phyloP scores from a whole-genome alignment of 2,888 invertebrate genomes.

The Leucoptera coffeella region DNA sequence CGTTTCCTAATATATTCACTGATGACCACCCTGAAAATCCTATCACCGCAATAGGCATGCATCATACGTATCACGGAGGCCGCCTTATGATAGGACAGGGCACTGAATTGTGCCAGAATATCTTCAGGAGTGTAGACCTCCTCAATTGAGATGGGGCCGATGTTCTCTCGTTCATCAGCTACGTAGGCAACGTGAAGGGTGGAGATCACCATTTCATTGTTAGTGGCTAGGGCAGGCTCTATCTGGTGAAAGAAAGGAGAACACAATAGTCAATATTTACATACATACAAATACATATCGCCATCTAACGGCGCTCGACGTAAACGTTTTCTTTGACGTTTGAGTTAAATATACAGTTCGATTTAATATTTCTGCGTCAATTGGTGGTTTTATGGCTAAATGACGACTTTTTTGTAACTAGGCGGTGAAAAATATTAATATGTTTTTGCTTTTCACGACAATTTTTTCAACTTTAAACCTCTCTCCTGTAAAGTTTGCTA shows the following conservation, averaged over 20 bases:
- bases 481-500: no score
- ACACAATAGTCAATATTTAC: no score
- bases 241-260: conserved; percentile 27
- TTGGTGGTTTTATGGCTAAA: no score
- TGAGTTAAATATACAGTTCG: no score
- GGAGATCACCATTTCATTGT: conserved; percentile 55
- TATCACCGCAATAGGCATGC: conserved; percentile 32
- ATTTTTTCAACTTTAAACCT: no score
- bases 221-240: conserved; percentile 55
- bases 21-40: conserved; percentile 17
- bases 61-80: conserved; percentile 44
- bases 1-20: conserved; percentile 25
- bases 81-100: conserved; percentile 64
- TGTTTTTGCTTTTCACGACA: no score
- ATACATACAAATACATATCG: no score
- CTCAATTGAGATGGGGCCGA: conserved; percentile 51
- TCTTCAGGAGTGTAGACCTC: conserved; percentile 57
- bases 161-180: conserved; percentile 43
- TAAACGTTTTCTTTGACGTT: no score
- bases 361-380: no score
- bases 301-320: no score
- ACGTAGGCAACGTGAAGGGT: conserved; percentile 60
- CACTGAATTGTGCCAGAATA: conserved; percentile 58
- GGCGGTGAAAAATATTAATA: no score
- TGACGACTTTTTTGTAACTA: no score